Percentiles rank a stretch among this genome's conserved stretches.
phyloP scores from a whole-genome alignment of 2,797 vertebrate genomes.

The Acomys russatus region DNA sequence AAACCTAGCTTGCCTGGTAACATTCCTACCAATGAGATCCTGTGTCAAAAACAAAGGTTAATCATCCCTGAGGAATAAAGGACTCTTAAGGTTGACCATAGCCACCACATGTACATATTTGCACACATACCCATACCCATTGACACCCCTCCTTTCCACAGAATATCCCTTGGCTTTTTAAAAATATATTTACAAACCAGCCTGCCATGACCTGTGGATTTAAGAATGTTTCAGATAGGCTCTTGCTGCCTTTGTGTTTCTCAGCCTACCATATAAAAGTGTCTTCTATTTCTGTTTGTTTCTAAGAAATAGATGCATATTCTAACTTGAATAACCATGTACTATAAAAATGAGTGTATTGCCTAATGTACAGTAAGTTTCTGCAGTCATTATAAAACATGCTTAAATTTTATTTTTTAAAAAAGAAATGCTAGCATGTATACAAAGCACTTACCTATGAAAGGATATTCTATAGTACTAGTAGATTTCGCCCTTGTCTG shows the following conservation, averaged over 20 bases:
- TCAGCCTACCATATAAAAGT: neutral
- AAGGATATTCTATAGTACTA: neutral
- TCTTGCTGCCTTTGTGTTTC: neutral
- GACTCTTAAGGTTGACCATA: neutral
- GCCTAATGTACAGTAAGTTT: neutral
- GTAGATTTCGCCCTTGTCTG: neutral
- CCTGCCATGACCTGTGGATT: neutral
- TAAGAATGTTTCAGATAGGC: neutral
- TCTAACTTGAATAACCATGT: neutral
- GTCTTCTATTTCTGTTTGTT: neutral
- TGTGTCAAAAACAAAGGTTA: neutral
- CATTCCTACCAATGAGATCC: neutral
- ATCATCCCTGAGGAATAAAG: neutral
- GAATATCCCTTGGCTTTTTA: neutral
- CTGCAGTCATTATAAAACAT: neutral
- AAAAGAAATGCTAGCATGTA: slow-evolving; percentile 21
- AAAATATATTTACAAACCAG: neutral
- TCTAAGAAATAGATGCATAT: neutral
- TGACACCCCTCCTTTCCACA: neutral
- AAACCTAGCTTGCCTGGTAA: neutral
- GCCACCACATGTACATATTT: neutral
- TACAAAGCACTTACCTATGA: neutral
- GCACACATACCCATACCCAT: too few species aligned
- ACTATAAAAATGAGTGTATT: neutral
- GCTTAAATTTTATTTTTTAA: neutral